A percentile compares a stretch with the other conserved stretches of the same genome.
phyloP scores from a whole-genome alignment of 2,797 vertebrate genomes.

The Neomorphus geoffroyi region DNA sequence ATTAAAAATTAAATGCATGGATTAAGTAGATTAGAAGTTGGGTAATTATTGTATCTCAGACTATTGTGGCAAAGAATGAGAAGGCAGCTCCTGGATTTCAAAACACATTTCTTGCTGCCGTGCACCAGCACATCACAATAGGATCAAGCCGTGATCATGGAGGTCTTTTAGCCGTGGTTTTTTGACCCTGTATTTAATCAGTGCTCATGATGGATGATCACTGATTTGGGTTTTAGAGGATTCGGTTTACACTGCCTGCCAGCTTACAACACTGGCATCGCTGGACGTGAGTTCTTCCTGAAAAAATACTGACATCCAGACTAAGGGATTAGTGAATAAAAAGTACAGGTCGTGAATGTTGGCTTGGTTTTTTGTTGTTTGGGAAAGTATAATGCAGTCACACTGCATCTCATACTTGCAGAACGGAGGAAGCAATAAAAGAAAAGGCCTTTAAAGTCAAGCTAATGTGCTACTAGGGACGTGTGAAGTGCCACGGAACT shows the following conservation, averaged over 20 bases:
- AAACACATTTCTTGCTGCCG: not conserved
- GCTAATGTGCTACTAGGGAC: not conserved
- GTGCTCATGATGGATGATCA: not conserved
- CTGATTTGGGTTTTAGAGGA: not conserved
- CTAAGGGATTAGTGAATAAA: not conserved
- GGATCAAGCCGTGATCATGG: not conserved
- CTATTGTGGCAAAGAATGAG: not conserved
- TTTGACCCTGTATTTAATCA: not conserved
- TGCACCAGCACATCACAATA: not conserved
- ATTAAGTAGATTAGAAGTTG: slow-evolving; percentile 51
- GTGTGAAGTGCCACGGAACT: not conserved
- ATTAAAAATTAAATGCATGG: slow-evolving; percentile 24
- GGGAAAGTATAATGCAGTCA: not conserved
- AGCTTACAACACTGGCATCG: not conserved
- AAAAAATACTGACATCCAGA: not conserved
- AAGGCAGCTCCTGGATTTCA: not conserved
- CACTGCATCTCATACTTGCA: not conserved
- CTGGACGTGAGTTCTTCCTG: not conserved
- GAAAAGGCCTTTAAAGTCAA: not conserved
- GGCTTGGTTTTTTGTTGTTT: not conserved
- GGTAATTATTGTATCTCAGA: not conserved
- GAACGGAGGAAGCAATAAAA: not conserved
- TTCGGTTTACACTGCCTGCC: not conserved
- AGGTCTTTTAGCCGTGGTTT: not conserved
- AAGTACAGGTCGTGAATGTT: not conserved